Evolutionary conservation across 2,888 invertebrate genomes (phyloP).

Genomic region (Drosophila paramelanica): DNA sequence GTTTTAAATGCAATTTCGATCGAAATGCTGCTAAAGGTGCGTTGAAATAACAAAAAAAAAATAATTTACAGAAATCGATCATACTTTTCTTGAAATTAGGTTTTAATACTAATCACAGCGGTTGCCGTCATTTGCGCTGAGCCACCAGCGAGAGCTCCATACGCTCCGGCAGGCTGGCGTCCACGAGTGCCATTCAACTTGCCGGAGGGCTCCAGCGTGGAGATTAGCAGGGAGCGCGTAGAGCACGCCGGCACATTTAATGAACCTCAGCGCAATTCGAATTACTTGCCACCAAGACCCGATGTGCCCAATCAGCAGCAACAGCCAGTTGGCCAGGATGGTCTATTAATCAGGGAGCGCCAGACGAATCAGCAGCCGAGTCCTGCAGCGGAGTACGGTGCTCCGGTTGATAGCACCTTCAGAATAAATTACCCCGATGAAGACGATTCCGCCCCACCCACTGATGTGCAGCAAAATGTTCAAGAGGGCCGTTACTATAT

Average conservation of each 20-base stretch:
- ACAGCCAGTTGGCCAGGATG: conserved; percentile 33
- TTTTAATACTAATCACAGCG: conserved; percentile 14
- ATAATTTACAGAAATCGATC: background rate
- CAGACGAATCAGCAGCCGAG: background rate
- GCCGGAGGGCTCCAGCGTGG: conserved; percentile 72
- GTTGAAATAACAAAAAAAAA: background rate
- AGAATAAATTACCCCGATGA: conserved; percentile 68
- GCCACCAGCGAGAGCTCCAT: conserved; percentile 72
- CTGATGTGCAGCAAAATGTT: conserved; percentile 17
- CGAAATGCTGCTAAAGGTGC: conserved; percentile 64
- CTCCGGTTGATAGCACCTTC: conserved; percentile 55
- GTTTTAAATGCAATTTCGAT: conserved; percentile 51
- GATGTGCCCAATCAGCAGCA: conserved; percentile 41
- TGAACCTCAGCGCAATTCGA: conserved; percentile 51
- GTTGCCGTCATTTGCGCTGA: conserved; percentile 56
- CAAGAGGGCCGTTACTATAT: conserved; percentile 84
- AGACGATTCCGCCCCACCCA: conserved; percentile 15
- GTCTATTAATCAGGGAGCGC: background rate
- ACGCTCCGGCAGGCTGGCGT: conserved; percentile 84
- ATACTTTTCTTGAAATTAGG: conserved; percentile 12
- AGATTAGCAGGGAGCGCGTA: conserved; percentile 80
- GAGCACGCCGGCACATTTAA: conserved; percentile 76
- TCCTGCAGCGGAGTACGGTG: conserved; percentile 68
- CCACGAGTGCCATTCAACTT: conserved; percentile 83
- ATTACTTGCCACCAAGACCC: conserved; percentile 68